These are phyloP conservation scores for Podarcis siculus DNA, from an alignment of 2,797 vertebrate genomes.

Conservation along the genomic window DNA sequence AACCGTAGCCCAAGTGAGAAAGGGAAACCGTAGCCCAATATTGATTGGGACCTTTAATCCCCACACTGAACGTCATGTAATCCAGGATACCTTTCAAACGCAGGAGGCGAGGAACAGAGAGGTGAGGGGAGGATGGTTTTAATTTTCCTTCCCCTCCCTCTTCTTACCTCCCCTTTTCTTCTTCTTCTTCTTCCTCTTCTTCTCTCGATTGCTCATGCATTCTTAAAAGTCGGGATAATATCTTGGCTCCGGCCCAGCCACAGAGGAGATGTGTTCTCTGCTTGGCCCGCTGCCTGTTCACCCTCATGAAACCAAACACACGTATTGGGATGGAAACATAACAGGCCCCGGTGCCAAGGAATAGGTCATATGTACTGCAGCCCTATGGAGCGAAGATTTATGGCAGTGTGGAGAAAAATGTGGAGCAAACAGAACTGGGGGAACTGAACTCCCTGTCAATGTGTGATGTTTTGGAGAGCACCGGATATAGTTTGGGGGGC, in stretches of 20 bases:
- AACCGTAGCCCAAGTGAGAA: slow-evolving; percentile 46
- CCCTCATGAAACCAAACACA: slow-evolving; percentile 57
- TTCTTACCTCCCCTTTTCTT: too few relatives aligned
- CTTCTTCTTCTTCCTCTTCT: background rate
- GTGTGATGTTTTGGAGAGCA: slow-evolving; percentile 24
- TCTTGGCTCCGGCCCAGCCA: slow-evolving; percentile 64
- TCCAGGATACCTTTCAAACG: slow-evolving; percentile 22
- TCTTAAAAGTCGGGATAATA: slow-evolving; percentile 72
- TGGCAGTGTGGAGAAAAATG: slow-evolving; percentile 26
- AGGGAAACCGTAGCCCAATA: slow-evolving; percentile 16
- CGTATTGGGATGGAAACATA: slow-evolving; percentile 64
- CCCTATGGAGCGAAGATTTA: slow-evolving; percentile 34
- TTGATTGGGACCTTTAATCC: slow-evolving; percentile 47
- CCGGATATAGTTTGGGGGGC: background rate
- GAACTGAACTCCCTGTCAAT: slow-evolving; percentile 16
- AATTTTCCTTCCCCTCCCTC: slow-evolving; percentile 64
- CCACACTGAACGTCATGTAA: slow-evolving; percentile 4
- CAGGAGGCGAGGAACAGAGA: slow-evolving; percentile 10
- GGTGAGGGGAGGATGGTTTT: slow-evolving; percentile 70
- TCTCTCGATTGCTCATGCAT: slow-evolving; percentile 71
- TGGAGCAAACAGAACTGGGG: slow-evolving; percentile 2
- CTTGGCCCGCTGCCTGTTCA: slow-evolving; percentile 60
- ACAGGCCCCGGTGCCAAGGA: slow-evolving; percentile 61
- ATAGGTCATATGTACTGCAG: slow-evolving; percentile 45
- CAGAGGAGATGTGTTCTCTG: slow-evolving; percentile 54